A percentile compares a stretch with the other conserved stretches of the same genome.
phyloP scores from a whole-genome alignment of 2,797 vertebrate genomes.

The Phrynocephalus guinanensis region DNA sequence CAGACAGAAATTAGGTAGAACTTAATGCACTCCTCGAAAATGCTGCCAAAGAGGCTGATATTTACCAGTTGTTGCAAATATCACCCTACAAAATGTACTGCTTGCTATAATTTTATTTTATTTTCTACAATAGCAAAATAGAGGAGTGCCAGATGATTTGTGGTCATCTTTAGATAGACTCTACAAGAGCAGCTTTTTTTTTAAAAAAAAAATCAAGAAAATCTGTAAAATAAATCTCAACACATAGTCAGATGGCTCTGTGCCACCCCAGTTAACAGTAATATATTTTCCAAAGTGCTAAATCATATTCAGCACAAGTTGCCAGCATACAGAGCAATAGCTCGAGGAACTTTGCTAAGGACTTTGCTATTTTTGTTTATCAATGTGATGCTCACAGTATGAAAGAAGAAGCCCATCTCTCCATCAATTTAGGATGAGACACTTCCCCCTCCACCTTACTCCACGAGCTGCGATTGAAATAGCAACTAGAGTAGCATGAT shows the following conservation, averaged over 20 bases:
- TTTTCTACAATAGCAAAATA: slow-evolving; percentile 17
- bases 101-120: background rate
- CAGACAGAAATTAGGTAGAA: background rate
- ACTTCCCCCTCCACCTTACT: too few relatives aligned
- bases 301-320: slow-evolving; percentile 1
- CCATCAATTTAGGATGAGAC: too few relatives aligned
- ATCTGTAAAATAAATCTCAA: background rate
- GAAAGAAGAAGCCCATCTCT: too few relatives aligned
- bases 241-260: slow-evolving; percentile 20
- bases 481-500: too few relatives aligned
- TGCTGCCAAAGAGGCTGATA: background rate
- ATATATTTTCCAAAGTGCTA: slow-evolving; percentile 20
- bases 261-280: slow-evolving; percentile 25
- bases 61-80: background rate
- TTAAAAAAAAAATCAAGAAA: slow-evolving; percentile 9
- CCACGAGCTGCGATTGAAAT: too few relatives aligned
- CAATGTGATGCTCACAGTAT: too few relatives aligned
- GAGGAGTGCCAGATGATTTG: background rate
- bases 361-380: too few relatives aligned
- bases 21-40: slow-evolving; percentile 6
- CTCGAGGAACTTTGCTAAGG: too few relatives aligned
- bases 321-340: background rate
- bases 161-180: background rate
- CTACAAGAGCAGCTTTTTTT: background rate
- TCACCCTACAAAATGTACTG: background rate